Percentiles rank a stretch among this genome's conserved stretches.
Evolutionary conservation across 1,140 invertebrate genomes (phyloP).

Genomic region (Dinothrombium tinctorium): DNA sequence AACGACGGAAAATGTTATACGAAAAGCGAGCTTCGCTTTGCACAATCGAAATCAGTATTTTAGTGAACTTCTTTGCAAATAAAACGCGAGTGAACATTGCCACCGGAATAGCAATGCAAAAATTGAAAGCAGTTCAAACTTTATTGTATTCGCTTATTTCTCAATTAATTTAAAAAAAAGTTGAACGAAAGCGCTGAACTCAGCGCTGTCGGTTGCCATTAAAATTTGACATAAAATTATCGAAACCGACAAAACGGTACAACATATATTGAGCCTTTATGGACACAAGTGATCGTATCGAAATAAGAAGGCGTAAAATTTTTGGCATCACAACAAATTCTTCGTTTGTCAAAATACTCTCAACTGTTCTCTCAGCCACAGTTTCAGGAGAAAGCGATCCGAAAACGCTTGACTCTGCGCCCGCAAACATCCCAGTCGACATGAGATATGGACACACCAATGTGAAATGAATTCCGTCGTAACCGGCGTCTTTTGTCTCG

Average conservation of each 20-base stretch:
- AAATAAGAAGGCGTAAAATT: background rate
- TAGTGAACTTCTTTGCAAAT: no score
- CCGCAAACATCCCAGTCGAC: conserved; percentile 46
- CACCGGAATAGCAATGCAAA: no score
- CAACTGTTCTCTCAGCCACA: background rate
- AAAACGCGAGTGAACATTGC: no score
- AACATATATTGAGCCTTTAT: background rate
- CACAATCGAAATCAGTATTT: no score
- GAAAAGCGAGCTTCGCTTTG: no score
- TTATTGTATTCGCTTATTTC: no score
- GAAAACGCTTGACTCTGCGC: background rate
- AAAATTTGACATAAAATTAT: background rate
- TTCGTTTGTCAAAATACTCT: background rate
- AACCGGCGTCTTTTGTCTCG: conserved; percentile 34
- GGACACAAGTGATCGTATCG: background rate
- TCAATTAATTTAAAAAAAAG: no score
- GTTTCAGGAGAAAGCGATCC: background rate
- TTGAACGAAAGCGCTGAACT: no score
- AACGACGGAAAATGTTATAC: no score
- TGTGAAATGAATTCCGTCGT: conserved; percentile 54
- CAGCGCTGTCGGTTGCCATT: no score
- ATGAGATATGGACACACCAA: conserved; percentile 84
- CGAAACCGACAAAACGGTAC: background rate
- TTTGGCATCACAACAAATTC: background rate
- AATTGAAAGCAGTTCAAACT: no score